These are phyloP conservation scores for Junonia oenone DNA, from an alignment of 2,888 invertebrate genomes.

Conservation along the genomic window DNA sequence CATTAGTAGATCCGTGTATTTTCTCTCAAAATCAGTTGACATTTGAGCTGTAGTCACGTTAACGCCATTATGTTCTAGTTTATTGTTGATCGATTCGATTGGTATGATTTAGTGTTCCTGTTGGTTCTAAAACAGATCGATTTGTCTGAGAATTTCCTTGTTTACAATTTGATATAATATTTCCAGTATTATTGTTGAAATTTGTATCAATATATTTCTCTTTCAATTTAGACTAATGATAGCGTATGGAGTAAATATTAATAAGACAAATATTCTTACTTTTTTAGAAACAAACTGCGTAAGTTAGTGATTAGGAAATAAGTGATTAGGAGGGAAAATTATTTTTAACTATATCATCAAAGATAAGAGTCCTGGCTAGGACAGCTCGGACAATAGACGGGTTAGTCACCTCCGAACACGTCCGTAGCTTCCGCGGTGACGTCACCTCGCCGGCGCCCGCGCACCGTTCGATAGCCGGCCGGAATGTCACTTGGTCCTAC, in stretches of 20 bases:
- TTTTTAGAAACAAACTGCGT: too few species aligned
- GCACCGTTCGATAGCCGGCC: constrained; percentile 10
- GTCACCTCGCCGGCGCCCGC: constrained; percentile 39
- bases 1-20: constrained; percentile 2
- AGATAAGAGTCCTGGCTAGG: constrained; percentile 11
- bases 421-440: constrained; percentile 68
- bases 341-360: neutral
- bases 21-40: neutral
- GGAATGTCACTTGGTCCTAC: constrained; percentile 11
- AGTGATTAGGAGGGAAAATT: neutral
- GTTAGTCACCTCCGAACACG: constrained; percentile 50
- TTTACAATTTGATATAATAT: neutral
- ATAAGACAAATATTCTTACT: too few species aligned
- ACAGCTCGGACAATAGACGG: constrained; percentile 23
- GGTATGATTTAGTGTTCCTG: neutral
- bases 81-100: neutral
- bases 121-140: neutral
- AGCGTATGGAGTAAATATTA: too few species aligned
- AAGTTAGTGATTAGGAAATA: too few species aligned
- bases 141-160: neutral
- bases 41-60: neutral
- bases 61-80: neutral
- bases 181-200: neutral
- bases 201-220: too few species aligned
- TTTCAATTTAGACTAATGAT: too few species aligned